A percentile compares a stretch with the other conserved stretches of the same genome.
Evolutionary conservation across 2,113 vertebrate species (phyloP).

Genomic region (Carlito syrichta): DNA sequence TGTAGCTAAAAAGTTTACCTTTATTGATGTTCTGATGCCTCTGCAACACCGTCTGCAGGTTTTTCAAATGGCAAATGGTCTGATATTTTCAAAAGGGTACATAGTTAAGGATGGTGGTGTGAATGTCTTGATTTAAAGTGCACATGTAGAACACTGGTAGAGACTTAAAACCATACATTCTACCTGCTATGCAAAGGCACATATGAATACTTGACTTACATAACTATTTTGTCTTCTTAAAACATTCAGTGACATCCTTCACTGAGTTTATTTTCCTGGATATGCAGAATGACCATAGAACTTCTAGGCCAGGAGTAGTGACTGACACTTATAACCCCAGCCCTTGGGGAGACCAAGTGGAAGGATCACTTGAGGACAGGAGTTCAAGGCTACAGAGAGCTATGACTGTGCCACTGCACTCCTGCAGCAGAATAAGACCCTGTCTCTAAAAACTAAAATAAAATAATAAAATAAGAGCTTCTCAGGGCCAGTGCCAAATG

Average conservation of each 20-base stretch:
- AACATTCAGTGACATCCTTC: neutral
- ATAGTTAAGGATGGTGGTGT: neutral
- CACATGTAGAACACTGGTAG: neutral
- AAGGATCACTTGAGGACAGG: no score
- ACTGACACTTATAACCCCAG: no score
- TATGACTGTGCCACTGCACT: no score
- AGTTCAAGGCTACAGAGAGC: no score
- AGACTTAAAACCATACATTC: neutral
- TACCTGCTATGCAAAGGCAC: neutral
- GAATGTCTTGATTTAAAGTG: neutral
- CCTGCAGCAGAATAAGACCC: no score
- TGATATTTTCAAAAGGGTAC: neutral
- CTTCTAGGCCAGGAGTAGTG: no score
- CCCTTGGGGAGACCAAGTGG: no score
- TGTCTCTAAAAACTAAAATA: no score
- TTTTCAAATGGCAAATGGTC: neutral
- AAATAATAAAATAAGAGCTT: no score
- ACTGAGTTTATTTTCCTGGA: neutral
- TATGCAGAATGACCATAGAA: neutral
- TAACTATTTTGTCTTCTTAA: neutral
- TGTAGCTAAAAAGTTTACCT: neutral
- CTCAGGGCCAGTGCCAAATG: neutral
- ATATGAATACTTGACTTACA: neutral
- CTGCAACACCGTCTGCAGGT: neutral
- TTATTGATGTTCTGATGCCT: neutral